Conservation (phyloP, 2,113 vertebrate species). For the Python bivittatus region DNA sequence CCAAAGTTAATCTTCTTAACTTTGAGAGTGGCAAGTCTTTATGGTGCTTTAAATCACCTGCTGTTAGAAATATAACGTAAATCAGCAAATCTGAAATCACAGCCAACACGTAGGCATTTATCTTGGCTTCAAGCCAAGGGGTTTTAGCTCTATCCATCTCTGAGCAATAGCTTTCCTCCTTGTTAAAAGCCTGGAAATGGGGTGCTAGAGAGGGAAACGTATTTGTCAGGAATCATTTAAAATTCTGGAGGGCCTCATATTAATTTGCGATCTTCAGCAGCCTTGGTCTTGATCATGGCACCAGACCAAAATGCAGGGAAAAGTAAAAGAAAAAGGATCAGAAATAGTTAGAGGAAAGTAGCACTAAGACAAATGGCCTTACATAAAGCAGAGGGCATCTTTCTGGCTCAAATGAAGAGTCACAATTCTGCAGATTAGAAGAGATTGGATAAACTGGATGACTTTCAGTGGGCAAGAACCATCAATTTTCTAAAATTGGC, state of each 20-base stretch:
- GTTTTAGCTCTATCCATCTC: background rate
- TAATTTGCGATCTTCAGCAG: background rate
- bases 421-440: too few species aligned
- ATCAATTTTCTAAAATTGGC: too few species aligned
- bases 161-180: background rate
- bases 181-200: background rate
- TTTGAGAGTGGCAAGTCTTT: background rate
- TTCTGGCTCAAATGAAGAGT: too few species aligned
- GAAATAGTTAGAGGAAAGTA: background rate
- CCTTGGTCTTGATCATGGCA: background rate
- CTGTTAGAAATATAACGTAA: background rate
- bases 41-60: background rate
- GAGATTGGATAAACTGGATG: too few species aligned
- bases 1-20: background rate
- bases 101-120: background rate
- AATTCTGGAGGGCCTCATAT: background rate
- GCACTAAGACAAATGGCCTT: background rate
- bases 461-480: too few species aligned
- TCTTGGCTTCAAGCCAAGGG: background rate
- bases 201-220: background rate
- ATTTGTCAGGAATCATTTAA: background rate
- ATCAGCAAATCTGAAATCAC: background rate
- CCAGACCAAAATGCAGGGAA: background rate
- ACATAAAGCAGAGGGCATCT: background rate
- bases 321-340: too few species aligned